Base-by-base conservation (phyloP, 2,797 vertebrate genomes). In the Fringilla coelebs region DNA sequence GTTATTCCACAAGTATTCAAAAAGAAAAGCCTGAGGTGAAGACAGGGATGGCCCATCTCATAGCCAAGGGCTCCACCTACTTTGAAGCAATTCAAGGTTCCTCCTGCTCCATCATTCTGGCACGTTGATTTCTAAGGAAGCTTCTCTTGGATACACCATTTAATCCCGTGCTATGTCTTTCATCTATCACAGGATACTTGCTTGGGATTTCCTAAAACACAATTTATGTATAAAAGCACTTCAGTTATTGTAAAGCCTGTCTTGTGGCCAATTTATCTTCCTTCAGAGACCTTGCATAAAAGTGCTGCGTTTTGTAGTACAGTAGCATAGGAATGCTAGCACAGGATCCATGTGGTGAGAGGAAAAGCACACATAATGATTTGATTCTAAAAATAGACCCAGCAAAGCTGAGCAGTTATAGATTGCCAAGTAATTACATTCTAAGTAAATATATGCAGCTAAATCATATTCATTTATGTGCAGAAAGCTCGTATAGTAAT, bases 391-490 rank as follows among this genome's bases (percentile, higher is more conserved):
- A 93, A 92, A 95, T 62, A 94, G 81, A 36, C 52, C 57, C n/a
- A 31, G 66, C n/a, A 78, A 88, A 86, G 61, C 12, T 34, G n/a
- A 90, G 62, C 31, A n/a, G 62, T 41, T 93, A 86, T 61, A 91
- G 79, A 93, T 84, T 86, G 83, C 63, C 66, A 94, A 94, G 85
- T 90, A 95, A 95, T 95, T 91, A 67, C 21, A 67, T 78, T 81
- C 79, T 32, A 49, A 86, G n/a, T 67, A 73, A 92, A 95, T 95
- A 76, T 73, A 95, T 70, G 82, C 89, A 95, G 87, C 77, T 92
- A 93, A 94, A 93, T 93, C 63, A 82, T 76, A 89, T 72, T 88
- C 62, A 84, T 31, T 89, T 85, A 70, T 34, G 62, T 66, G 67
- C 51, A 67, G 87, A 94, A 93, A 72, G 43, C 62, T 80, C 77